Base-by-base conservation (phyloP, 2,888 invertebrate genomes). In the Stomorhina lunata region DNA sequence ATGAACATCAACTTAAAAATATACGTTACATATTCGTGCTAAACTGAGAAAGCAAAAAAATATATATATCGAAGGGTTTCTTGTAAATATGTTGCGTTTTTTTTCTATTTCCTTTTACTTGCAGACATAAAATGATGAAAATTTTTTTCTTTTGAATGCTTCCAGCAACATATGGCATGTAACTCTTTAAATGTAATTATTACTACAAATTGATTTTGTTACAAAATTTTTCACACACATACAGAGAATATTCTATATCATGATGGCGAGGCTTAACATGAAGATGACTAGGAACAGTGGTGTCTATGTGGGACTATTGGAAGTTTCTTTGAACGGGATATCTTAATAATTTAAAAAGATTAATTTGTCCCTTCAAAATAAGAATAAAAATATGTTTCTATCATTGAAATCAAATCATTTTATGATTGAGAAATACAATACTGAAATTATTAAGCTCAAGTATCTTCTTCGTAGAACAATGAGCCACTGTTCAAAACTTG, bases 151-250 rank as follows among this genome's bases (percentile, higher is more conserved):
- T 69, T 40, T 69, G 32, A 79, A 69, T 53, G 78, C 78, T 66
- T 79, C 78, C 6, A 75, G 81, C 78, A 82, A 79, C 75, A 82
- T 75, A 82, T 75, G 78, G 65, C 69, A 65, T 78, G 69, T 79
- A 82, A 82, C 69, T 78, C 78, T 75, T 82, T 75, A 78, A 78
- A 82, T 65, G 59, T 79, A 82, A 82, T 82, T 82, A 79, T 79
- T 79, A 75, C 65, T 71, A 71, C 75, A 75, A 82, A 79, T 82
- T 82, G 75, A 75, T 82, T 82, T 69, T 75, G 65, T 82, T 78
- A 78, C 34, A 73, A 78, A 69, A 61, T 43, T 69, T 73, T 12
- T 37, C 27, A 32, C 34, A 48, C 45, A 59, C n/a, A n/a, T n/a
- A n/a, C n/a, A n/a, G n/a, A n/a, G n/a, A n/a, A 34, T 15, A 45